Conservation (phyloP, 2,888 invertebrate genomes). For the Acheta domesticus region DNA sequence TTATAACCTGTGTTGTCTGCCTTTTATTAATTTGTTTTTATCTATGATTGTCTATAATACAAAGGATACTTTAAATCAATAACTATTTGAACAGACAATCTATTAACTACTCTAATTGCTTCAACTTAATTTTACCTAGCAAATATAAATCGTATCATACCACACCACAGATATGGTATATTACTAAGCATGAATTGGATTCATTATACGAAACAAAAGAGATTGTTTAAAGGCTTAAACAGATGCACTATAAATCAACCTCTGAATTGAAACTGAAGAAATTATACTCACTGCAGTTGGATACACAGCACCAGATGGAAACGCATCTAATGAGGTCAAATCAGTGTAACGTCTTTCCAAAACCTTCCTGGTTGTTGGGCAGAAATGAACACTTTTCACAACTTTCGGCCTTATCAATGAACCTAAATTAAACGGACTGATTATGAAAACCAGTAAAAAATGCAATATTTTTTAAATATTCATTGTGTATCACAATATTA, state of each 20-base stretch:
- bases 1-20: too few relatives aligned
- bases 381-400: constrained; percentile 95
- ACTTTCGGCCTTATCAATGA: constrained; percentile 94
- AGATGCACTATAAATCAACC: too few relatives aligned
- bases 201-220: not conserved
- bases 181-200: not conserved
- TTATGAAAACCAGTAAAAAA: not conserved
- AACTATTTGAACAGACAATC: too few relatives aligned
- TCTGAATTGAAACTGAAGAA: too few relatives aligned
- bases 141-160: too few relatives aligned
- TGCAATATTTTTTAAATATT: not conserved
- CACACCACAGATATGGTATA: too few relatives aligned
- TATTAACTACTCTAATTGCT: too few relatives aligned
- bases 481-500: not conserved
- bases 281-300: constrained; percentile 73
- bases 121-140: too few relatives aligned
- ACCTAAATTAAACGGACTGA: constrained; percentile 51
- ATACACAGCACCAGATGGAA: constrained; percentile 81
- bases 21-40: too few relatives aligned
- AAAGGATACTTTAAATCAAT: too few relatives aligned
- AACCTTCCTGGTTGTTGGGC: constrained; percentile 86
- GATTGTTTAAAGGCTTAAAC: too few relatives aligned
- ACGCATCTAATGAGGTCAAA: constrained; percentile 90
- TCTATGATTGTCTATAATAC: too few relatives aligned
- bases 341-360: constrained; percentile 94